Evolutionary conservation across 2,888 invertebrate genomes (phyloP), one percentile per base, ranked within the genome.

Genomic region (Craniophora ligustri): DNA sequence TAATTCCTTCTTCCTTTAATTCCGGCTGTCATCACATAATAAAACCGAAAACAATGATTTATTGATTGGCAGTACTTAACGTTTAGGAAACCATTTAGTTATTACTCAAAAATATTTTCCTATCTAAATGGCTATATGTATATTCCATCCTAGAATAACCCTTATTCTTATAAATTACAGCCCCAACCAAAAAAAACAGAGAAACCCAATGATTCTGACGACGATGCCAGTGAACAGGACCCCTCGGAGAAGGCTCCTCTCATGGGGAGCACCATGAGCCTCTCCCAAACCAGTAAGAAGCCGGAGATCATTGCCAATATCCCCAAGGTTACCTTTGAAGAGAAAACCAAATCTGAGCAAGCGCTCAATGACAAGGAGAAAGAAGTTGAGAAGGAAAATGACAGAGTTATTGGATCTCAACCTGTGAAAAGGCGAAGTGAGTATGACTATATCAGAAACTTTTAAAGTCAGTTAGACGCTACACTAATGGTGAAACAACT

Each of bases 341-440:
- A 85, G n/a, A 88, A 86, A 59, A 78, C 75, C n/a, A 78, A 75
- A 36, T 72, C 78, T 3, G 81, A 83, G 44, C 69, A 75, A 0
- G 69, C 71, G 0, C 58, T 78, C n/a, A 71, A 76, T 32, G 77
- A 82, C 8, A 84, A 78, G 53, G 81, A 81, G 19, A 75, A 68
- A 2, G 65, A 65, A 1, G 21, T 50, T 5, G 75, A 78, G 5
- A 78, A 68, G 5, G 80, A 84, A n/a, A 56, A 76, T 0, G 86
- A 87, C 5, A 87, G 81, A 59, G 79, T 89, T 38, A 81, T 88
- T 58, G 89, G 84, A 35, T 79, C 88, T 2, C 93, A 93, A 57
- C 92, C 93, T 15, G 84, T 87, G 63, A 94, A 93, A 61, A 81
- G 93, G 66, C 79, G 93, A 86, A 93, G 92, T 93, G 46, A 90